phyloP scores from a whole-genome alignment of 1,140 invertebrate genomes.

The Manduca sexta region DNA sequence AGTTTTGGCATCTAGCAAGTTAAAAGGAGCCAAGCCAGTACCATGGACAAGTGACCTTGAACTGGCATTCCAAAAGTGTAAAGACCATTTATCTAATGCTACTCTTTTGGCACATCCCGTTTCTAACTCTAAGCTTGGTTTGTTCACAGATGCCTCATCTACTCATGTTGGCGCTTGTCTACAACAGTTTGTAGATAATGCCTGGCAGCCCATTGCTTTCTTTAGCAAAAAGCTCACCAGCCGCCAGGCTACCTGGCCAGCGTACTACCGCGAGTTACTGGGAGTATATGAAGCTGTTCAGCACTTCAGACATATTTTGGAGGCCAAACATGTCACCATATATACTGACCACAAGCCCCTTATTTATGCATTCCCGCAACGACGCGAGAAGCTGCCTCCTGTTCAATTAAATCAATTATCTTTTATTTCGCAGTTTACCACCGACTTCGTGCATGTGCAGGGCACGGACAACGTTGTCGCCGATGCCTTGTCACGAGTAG shows the following conservation, averaged over 20 bases:
- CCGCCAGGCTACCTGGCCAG: not conserved
- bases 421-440: slow-evolving; percentile 7
- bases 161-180: not conserved
- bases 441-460: slow-evolving; percentile 3
- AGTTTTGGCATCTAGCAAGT: too few relatives aligned
- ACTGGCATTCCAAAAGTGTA: too few relatives aligned
- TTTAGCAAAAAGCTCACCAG: slow-evolving; percentile 1
- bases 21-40: too few relatives aligned
- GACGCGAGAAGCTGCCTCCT: slow-evolving; percentile 8
- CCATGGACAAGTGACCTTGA: too few relatives aligned
- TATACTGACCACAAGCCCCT: slow-evolving; percentile 7
- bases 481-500: slow-evolving; percentile 20
- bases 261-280: not conserved
- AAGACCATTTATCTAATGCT: too few relatives aligned
- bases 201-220: not conserved
- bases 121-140: too few relatives aligned
- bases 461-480: slow-evolving; percentile 14
- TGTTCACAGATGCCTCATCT: too few relatives aligned
- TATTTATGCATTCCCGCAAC: slow-evolving; percentile 4
- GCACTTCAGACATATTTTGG: not conserved
- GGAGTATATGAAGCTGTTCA: not conserved
- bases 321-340: not conserved
- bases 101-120: too few relatives aligned
- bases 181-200: not conserved
- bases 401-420: slow-evolving; percentile 1